phyloP scores from a whole-genome alignment of 2,113 vertebrate species.

The Dicaeum eximium region DNA sequence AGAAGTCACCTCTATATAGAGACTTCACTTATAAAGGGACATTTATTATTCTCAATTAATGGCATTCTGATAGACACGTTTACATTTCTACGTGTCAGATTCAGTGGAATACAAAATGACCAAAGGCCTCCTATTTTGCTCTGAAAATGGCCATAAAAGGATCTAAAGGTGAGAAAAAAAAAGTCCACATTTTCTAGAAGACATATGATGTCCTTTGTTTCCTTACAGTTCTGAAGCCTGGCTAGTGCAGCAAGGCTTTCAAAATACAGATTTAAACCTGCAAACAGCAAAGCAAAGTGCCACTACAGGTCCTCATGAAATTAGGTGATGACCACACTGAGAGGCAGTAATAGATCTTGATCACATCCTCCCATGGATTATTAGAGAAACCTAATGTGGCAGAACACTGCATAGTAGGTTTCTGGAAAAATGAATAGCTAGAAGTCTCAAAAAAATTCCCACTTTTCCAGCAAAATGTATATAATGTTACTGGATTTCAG shows the following conservation, averaged over 20 bases:
- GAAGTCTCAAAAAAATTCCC: not conserved
- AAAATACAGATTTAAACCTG: constrained; percentile 13
- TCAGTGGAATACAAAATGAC: constrained; percentile 12
- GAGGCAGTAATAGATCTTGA: constrained; percentile 60
- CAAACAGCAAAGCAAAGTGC: not conserved
- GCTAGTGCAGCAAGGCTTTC: not conserved
- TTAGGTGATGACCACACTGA: not conserved
- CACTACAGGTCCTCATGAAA: not conserved
- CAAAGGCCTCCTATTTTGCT: not conserved
- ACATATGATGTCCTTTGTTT: not conserved
- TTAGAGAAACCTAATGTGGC: constrained; percentile 64
- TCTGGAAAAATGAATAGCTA: constrained; percentile 8
- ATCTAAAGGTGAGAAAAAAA: not conserved
- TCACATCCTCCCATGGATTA: constrained; percentile 53
- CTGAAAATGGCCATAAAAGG: constrained; percentile 21
- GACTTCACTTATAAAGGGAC: constrained; percentile 29
- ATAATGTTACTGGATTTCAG: not conserved
- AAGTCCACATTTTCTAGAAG: not conserved
- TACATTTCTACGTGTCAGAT: constrained; percentile 39
- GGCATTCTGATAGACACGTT: constrained; percentile 38
- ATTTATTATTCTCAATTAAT: constrained; percentile 63
- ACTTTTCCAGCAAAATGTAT: not conserved
- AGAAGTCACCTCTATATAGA: constrained; percentile 48
- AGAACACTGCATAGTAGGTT: constrained; percentile 42
- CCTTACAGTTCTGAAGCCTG: not conserved